A percentile compares a stretch with the other conserved stretches of the same genome.
Conservation (phyloP, 2,888 invertebrate species). For the Tortrix viridana region DNA sequence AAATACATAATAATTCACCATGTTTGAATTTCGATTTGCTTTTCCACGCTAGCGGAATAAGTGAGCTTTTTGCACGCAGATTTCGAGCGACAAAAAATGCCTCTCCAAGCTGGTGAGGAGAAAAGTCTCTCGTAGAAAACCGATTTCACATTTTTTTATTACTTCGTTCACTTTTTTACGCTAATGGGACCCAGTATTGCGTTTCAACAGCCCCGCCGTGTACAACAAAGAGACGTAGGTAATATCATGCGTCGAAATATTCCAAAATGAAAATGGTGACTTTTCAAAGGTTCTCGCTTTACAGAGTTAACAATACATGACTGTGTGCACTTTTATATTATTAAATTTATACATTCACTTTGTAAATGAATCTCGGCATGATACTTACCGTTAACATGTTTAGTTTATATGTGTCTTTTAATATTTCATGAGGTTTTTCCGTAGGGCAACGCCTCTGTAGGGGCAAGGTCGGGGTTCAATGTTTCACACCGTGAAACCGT, state of each 20-base stretch:
- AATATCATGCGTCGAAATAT: background rate
- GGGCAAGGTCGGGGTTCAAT: constrained; percentile 30
- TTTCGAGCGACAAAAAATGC: no score
- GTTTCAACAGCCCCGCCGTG: background rate
- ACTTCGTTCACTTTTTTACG: background rate
- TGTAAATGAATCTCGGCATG: constrained; percentile 23
- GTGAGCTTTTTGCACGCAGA: no score
- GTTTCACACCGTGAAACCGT: constrained; percentile 20
- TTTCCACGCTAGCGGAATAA: no score
- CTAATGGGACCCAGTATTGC: background rate
- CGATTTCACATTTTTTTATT: background rate
- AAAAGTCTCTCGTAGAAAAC: no score
- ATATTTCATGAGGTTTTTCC: constrained; percentile 36
- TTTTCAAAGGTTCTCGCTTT: background rate
- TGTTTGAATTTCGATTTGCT: no score
- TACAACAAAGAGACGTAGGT: background rate
- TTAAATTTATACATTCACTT: constrained; percentile 24
- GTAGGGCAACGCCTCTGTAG: constrained; percentile 30
- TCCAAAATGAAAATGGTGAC: background rate
- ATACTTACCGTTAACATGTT: constrained; percentile 33
- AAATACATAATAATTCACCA: no score
- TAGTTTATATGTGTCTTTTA: constrained; percentile 29
- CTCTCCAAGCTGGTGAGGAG: no score
- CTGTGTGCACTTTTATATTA: constrained; percentile 16
- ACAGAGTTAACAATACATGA: constrained; percentile 11